Evolutionary conservation across 2,888 invertebrate genomes (phyloP), one percentile per base, ranked within the genome.

Genomic region (Chironomus tentans): DNA sequence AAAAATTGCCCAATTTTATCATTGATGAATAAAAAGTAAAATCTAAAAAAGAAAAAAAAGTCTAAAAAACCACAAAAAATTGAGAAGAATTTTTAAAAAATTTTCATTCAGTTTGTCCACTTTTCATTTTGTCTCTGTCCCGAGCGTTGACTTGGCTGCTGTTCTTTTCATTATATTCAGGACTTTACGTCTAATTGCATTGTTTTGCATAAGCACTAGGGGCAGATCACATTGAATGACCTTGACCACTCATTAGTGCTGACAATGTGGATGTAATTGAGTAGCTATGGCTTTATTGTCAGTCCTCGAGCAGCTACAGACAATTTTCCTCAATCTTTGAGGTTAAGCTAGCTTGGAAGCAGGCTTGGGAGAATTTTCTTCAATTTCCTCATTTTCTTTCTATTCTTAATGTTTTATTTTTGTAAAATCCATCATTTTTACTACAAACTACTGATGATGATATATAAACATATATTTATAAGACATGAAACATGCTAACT

Each of bases 1-100:
- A 38, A 62, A 21, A 65, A 65, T 65, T 65, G 65, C 65, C 65
- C 65, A 65, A 65, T 65, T 65, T 65, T 65, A 65, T 65, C 65
- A 65, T 65, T 65, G 21, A 21, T 65, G 24, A 24, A 24, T 65
- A 21, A 22, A 65, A 38, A 38, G 38, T 38, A 38, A 38, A 38
- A 38, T 38, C 38, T 56, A 56, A 56, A 56, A 56, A 56, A 50
- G 7, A n/a, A 50, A 50, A 56, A 18, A 15, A 56, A 56, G 1
- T 38, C 38, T 38, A 56, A 56, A 28, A 56, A 56, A 15, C n/a
- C 15, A 56, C 56, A 56, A 56, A 18, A 56, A 15, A 50, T n/a
- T 15, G 56, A 56, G 18, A 56, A 15, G 6, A n/a, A n/a, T 13
- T 15, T 50, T 15, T 50, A 56, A 13, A 22, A n/a, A n/a, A n/a